Percentiles rank a stretch among this genome's conserved stretches.
These are phyloP conservation scores for Meriones psammophilus DNA, from an alignment of 2,797 vertebrate species.

Conservation along the genomic window DNA sequence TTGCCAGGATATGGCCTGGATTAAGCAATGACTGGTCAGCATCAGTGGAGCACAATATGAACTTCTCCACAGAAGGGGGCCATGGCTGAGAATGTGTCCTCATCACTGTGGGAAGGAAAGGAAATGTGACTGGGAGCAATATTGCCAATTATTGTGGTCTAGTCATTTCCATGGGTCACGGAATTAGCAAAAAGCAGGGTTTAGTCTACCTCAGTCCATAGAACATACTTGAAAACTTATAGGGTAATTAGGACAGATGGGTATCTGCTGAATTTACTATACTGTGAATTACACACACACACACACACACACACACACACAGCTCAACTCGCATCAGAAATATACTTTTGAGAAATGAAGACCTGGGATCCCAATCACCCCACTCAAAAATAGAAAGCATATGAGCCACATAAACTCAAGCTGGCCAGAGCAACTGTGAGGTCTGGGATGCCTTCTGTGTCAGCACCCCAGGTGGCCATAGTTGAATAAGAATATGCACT, in stretches of 20 bases:
- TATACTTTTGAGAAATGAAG: background rate
- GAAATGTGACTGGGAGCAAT: too few species aligned
- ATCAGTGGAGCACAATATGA: accelerated
- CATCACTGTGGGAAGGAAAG: background rate
- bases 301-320: background rate
- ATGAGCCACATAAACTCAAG: background rate
- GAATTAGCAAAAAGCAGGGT: background rate
- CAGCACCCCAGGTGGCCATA: background rate
- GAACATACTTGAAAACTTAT: background rate
- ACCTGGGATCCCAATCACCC: background rate
- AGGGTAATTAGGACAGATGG: background rate
- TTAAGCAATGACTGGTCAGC: background rate
- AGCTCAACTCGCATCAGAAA: background rate
- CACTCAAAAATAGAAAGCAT: background rate
- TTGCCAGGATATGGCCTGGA: background rate
- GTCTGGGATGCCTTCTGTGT: background rate
- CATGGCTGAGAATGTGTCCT: background rate
- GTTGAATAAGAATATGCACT: background rate
- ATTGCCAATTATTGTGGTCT: background rate
- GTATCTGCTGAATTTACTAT: background rate
- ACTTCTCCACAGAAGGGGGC: background rate
- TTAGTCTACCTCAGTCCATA: background rate
- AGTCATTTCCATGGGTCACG: background rate
- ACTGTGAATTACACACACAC: background rate
- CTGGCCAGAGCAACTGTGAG: background rate